Conservation (phyloP, 2,113 vertebrate genomes). For the Tauraco erythrolophus region DNA sequence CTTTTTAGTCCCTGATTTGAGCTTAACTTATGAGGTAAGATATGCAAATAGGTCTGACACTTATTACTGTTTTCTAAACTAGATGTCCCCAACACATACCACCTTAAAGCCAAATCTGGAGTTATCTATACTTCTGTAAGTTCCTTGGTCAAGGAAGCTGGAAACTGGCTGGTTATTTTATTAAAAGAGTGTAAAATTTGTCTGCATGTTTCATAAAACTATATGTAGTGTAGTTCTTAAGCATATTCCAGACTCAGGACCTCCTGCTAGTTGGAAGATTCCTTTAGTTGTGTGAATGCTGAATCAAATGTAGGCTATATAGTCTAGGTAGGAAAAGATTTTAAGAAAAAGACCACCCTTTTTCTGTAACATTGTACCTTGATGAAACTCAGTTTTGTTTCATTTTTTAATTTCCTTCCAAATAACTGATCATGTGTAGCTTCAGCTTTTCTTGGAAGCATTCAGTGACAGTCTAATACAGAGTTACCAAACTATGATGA, state of each 20-base stretch:
- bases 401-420: not conserved
- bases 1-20: not conserved
- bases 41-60: not conserved
- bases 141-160: not conserved
- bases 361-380: not conserved
- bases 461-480: not conserved
- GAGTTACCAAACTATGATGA: not conserved
- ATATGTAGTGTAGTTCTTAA: not conserved
- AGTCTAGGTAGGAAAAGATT: not conserved
- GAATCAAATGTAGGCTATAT: not conserved
- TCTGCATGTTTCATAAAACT: not conserved
- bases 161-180: not conserved
- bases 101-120: not conserved
- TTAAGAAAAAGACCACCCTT: not conserved
- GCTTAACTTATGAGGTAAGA: not conserved
- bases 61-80: not conserved
- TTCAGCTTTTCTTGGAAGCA: not conserved
- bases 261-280: not conserved
- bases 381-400: not conserved
- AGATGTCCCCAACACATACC: not conserved
- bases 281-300: not conserved
- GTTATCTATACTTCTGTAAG: not conserved
- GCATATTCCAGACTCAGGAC: not conserved
- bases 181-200: not conserved
- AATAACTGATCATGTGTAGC: not conserved